phyloP scores from a whole-genome alignment of 2,113 vertebrate species.

The Lasiurus cinereus region DNA sequence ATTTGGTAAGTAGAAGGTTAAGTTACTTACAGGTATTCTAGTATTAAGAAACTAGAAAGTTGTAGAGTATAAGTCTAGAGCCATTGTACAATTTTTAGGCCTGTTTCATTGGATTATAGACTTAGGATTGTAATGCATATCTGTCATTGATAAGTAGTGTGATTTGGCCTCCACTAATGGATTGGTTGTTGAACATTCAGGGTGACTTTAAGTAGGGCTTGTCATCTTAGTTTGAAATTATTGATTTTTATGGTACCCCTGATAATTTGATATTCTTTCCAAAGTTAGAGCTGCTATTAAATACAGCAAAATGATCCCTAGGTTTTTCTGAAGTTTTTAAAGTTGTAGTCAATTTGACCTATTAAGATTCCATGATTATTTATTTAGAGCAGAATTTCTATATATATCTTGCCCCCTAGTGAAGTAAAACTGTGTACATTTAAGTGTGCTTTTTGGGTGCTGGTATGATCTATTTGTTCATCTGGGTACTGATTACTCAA shows the following conservation, averaged over 20 bases:
- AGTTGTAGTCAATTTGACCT: neutral
- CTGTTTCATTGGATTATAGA: neutral
- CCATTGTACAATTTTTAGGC: neutral
- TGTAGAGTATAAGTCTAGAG: neutral
- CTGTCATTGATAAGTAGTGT: neutral
- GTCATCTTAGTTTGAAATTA: neutral
- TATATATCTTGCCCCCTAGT: neutral
- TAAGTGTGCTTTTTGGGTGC: neutral
- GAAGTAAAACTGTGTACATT: neutral
- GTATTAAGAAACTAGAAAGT: neutral
- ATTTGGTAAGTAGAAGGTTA: neutral
- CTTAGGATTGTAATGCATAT: neutral
- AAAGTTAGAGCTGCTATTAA: neutral
- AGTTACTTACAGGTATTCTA: neutral
- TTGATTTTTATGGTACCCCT: slow-evolving; percentile 20
- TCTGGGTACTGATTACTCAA: neutral
- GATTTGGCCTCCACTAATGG: neutral
- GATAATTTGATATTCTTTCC: neutral
- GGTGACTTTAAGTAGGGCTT: neutral
- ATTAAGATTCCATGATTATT: neutral
- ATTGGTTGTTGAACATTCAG: neutral
- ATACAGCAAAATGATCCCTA: neutral
- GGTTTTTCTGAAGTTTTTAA: neutral
- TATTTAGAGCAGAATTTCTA: neutral
- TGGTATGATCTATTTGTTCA: neutral